Evolutionary conservation across 2,113 vertebrate species (phyloP), one percentile per base, ranked within the genome.

Genomic region (Etheostoma cragini): DNA sequence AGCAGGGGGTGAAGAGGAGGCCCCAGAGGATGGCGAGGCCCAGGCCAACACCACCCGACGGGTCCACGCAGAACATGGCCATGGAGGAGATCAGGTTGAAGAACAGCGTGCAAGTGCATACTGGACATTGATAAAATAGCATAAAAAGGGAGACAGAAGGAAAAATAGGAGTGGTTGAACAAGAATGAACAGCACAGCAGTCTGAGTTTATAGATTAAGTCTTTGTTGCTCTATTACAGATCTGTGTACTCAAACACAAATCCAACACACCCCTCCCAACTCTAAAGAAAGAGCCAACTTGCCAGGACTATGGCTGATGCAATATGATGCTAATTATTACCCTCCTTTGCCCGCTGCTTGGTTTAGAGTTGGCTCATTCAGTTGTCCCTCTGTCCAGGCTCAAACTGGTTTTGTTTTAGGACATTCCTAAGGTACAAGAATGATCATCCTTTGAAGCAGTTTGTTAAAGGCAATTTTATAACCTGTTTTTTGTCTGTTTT

Each of bases 11-110:
- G 92, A 98, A 99, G 71, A 99, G 96, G 35, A 99, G 88, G 72
- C 93, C 76, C 98, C 98, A 99, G 73, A 99, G 97, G 74, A 99
- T 97, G 83, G 98, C 96, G 6, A 99, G 96, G 26, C 98, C 98
- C 0, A 99, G 95, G 6, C 96, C 96, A 0, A 98, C 94, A 1
- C 97, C 97, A 0, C 75, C 82, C 0, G 42, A 4, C 6, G 91
- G 2, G 0, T 97, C 93, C 84, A 95, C 95, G 0, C 96, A 97
- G 95, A 99, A 99, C 87, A 93, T 94, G 66, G 96, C 95, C 78
- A 99, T 88, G 12, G 95, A 97, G 76, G 97, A 95, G 68, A 98
- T 72, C 86, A 99, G 95, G 88, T 99, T 99, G 84, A 98, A 85
- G 75, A 96, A 78, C 66, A 99, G 94, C 8, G 95, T 90, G 21